Evolutionary conservation across 1,140 invertebrate species (phyloP), one percentile per base, ranked within the genome.

Genomic region (Heliothis subflexa): DNA sequence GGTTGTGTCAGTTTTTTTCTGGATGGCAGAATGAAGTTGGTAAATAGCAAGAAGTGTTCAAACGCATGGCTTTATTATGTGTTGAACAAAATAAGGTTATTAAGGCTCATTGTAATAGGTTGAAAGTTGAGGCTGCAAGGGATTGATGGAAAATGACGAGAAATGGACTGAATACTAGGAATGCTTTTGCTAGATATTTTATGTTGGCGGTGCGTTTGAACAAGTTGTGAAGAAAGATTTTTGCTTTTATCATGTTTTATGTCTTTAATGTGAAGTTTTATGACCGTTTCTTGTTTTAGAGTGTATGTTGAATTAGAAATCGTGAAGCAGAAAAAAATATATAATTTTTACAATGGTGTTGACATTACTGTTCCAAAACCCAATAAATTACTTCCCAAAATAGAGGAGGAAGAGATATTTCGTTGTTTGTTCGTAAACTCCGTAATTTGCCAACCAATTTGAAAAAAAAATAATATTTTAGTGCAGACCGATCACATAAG

Each of bases 21-120:
- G 12, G 57, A 12, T 12, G 28, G 78, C 13, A 77, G 45, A 70
- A 11, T 70, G 47, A 81, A 72, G 45, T 61, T 81, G 25, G 80
- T 59, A 21, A 25, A 50, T 77, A 55, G 68, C 11, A 16, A 25
- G 50, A 61, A 73, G 78, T 70, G 66, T 81, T 66, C 80, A 81
- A 77, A 84, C 74, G 81, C 82, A 87, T 88, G 86, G 85, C 84
- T 89, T 91, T 89, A 89, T 90, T 85, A 91, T 81, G 88, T 88
- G 86, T 87, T 89, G 86, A 86, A 85, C 80, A 78, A 83, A 89
- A 88, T 89, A 85, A 86, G 85, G 83, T 88, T 86, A 87, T 82
- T 84, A 79, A 82, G 73, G 74, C 61, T 50, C 50, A 77, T 68
- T 55, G 74, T 62, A 62, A 77, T 77, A 28, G 74, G 62, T 16